Evolutionary conservation across 2,888 invertebrate species (phyloP), one percentile per base, ranked within the genome.

Genomic region (Pachydiplax longipennis): DNA sequence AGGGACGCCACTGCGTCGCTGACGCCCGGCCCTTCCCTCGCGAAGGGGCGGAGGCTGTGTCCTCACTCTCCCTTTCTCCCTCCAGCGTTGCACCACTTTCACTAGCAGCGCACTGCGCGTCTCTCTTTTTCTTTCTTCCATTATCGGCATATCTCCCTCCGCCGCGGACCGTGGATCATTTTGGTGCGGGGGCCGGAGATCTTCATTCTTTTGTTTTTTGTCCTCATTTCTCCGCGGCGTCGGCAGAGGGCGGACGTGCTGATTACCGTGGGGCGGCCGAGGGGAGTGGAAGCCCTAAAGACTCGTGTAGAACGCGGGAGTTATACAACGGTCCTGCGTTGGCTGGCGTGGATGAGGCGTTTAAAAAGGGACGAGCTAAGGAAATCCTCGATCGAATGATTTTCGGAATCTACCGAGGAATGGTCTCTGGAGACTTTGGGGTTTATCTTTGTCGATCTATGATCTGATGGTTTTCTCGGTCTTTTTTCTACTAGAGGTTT

Each of bases 1-100:
- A 82, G 48, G 82, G 82, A 82, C 93, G 92, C 92, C 92, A 93
- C 93, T 93, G 93, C 94, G 92, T 93, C 92, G 92, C 92, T 91
- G 92, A 92, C 92, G 92, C 93, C 92, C 92, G n/a, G n/a, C n/a
- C n/a, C n/a, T n/a, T n/a, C n/a, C 40, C 90, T 80, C 90, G 53
- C 81, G 37, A 5, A 37, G 37, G 37, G 37, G 37, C 5, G 37
- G 53, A 48, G 35, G 31, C 90, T 87, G 90, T 81, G 91, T 90
- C 91, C 91, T 91, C 91, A 91, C 91, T 91, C 91, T 58, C 90
- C 90, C 83, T 90, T 87, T 53, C 80, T 81, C 58, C 61, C 65
- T 90, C 73, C 58, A 22, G 87, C 37, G 81, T 80, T 90, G 90
- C 90, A 80, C 90, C 80, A 73, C 61, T 73, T 44, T 80, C 48